These are phyloP conservation scores for Crotalus horridus DNA, from an alignment of 2,113 vertebrate genomes.

Conservation along the genomic window DNA sequence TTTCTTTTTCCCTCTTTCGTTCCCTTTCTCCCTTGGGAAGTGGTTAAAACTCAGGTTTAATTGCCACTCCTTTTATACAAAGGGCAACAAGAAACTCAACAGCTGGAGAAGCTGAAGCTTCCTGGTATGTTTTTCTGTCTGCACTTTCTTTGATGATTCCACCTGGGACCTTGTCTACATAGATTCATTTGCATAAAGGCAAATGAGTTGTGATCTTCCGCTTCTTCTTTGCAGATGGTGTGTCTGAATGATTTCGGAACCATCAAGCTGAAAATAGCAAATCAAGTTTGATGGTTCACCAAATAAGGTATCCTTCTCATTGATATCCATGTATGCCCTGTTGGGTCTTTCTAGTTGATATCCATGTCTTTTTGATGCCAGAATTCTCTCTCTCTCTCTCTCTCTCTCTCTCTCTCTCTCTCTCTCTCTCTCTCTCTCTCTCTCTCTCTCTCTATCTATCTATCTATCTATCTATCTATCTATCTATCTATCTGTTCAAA, in stretches of 20 bases:
- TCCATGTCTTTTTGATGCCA: background rate
- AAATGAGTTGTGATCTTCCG: background rate
- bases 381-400: background rate
- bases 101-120: background rate
- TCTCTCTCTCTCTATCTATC: too few species aligned
- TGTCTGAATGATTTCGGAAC: background rate
- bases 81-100: constrained; percentile 22
- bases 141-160: constrained; percentile 9
- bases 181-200: constrained; percentile 26
- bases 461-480: too few species aligned
- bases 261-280: background rate
- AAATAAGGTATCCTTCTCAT: background rate
- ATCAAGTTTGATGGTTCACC: background rate
- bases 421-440: too few species aligned
- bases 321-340: background rate
- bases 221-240: background rate
- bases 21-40: background rate
- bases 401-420: background rate
- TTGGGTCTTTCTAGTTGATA: background rate
- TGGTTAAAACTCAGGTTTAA: constrained; percentile 19
- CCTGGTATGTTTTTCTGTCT: background rate
- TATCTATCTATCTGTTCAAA: too few species aligned
- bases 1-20: background rate
- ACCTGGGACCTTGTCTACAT: background rate
- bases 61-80: constrained; percentile 12